These are phyloP conservation scores for Gymnocypris eckloni DNA, from an alignment of 2,797 vertebrate species.

Conservation along the genomic window DNA sequence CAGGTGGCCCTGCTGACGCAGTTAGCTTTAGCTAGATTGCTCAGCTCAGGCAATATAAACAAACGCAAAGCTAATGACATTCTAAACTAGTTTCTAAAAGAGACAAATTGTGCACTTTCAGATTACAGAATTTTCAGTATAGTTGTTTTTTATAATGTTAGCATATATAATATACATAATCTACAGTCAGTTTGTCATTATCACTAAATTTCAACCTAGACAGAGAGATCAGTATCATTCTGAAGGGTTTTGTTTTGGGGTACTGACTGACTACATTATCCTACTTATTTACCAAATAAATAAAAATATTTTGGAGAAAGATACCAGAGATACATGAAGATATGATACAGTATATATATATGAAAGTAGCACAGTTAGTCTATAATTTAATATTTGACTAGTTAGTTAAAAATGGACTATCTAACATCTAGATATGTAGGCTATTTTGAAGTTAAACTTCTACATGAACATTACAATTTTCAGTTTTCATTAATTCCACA, in stretches of 20 bases:
- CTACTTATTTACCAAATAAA: background rate
- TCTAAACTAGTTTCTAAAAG: background rate
- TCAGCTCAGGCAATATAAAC: slow-evolving; percentile 7
- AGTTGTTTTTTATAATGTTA: background rate
- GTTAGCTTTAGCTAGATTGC: slow-evolving; percentile 45
- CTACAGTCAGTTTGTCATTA: background rate
- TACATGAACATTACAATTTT: background rate
- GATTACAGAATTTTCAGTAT: background rate
- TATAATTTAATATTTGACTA: background rate
- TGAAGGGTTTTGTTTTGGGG: background rate
- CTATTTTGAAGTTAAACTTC: background rate
- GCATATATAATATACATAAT: too few relatives aligned
- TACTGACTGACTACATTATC: background rate
- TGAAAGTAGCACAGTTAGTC: background rate
- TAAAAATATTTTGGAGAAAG: background rate
- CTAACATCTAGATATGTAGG: background rate
- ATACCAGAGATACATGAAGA: background rate
- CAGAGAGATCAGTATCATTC: background rate
- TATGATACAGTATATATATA: background rate
- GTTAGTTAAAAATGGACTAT: too few relatives aligned
- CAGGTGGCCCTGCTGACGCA: slow-evolving; percentile 27
- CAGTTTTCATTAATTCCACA: background rate
- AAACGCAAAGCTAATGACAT: background rate
- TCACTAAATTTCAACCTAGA: background rate
- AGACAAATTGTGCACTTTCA: background rate